phyloP scores from a whole-genome alignment of 2,113 vertebrate species.

The Rostratula benghalensis region DNA sequence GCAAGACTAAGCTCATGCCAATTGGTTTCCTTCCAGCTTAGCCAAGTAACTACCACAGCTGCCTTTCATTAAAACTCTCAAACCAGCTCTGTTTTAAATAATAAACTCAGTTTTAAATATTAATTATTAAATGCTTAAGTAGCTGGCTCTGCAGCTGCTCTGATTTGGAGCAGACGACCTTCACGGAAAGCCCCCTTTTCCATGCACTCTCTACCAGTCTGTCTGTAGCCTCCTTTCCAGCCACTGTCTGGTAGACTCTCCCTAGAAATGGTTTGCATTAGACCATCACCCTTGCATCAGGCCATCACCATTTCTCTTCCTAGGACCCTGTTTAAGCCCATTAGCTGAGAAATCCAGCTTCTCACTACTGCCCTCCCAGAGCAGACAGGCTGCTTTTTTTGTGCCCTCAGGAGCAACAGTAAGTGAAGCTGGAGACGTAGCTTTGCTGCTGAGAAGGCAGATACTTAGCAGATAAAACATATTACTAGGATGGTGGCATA shows the following conservation, averaged over 20 bases:
- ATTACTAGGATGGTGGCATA: neutral
- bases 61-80: neutral
- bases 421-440: neutral
- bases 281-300: neutral
- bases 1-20: neutral
- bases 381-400: neutral
- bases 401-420: neutral
- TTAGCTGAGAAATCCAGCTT: neutral
- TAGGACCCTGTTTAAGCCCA: neutral
- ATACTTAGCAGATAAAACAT: neutral
- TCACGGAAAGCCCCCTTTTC: neutral
- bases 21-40: neutral
- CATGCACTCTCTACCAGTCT: neutral
- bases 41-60: neutral
- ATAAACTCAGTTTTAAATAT: neutral
- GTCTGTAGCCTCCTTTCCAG: too few relatives aligned
- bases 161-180: neutral
- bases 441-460: neutral
- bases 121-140: neutral
- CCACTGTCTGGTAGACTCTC: neutral
- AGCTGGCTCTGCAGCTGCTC: neutral
- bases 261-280: neutral
- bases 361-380: neutral
- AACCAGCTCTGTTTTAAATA: neutral
- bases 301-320: neutral